Evolutionary conservation across 2,797 vertebrate genomes (phyloP).

Genomic region (Falco berigora): DNA sequence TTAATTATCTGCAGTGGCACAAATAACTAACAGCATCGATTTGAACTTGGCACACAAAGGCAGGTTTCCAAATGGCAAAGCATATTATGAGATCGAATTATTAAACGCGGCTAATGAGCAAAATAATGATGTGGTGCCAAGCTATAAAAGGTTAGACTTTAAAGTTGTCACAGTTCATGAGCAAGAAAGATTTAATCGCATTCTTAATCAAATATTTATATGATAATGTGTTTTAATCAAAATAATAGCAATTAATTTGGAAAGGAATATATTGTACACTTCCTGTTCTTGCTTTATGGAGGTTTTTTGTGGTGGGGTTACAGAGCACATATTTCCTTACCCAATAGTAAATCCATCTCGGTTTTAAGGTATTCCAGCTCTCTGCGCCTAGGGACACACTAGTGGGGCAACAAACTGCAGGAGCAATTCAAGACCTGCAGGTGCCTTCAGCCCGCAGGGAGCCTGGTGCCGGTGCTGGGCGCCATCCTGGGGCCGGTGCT

Average conservation of each 20-base stretch:
- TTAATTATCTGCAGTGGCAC: conserved; percentile 67
- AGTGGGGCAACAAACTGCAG: not conserved
- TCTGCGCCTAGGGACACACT: not conserved
- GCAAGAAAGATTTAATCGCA: conserved; percentile 66
- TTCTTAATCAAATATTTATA: conserved; percentile 73
- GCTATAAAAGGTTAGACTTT: conserved; percentile 65
- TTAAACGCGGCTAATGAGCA: conserved; percentile 65
- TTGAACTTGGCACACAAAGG: conserved; percentile 65
- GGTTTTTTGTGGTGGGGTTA: not conserved
- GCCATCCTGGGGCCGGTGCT: accelerated
- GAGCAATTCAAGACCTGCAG: not conserved
- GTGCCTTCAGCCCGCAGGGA: not conserved
- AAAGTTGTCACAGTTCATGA: conserved; percentile 68
- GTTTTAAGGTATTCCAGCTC: not conserved
- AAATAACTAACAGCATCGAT: conserved; percentile 68
- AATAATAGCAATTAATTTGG: conserved; percentile 67
- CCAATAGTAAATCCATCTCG: not conserved
- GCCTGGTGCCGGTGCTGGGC: not conserved
- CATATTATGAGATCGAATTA: conserved; percentile 64
- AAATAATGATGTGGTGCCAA: conserved; percentile 68
- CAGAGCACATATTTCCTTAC: not conserved
- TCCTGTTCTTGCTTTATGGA: not conserved
- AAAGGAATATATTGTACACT: conserved; percentile 12
- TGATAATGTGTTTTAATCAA: conserved; percentile 69
- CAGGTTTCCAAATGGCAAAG: conserved; percentile 66